Percentiles rank a stretch among this genome's conserved stretches.
phyloP scores from a whole-genome alignment of 37 sponge, comb jelly and placozoan genomes.

The Lycopodina hypogea region DNA sequence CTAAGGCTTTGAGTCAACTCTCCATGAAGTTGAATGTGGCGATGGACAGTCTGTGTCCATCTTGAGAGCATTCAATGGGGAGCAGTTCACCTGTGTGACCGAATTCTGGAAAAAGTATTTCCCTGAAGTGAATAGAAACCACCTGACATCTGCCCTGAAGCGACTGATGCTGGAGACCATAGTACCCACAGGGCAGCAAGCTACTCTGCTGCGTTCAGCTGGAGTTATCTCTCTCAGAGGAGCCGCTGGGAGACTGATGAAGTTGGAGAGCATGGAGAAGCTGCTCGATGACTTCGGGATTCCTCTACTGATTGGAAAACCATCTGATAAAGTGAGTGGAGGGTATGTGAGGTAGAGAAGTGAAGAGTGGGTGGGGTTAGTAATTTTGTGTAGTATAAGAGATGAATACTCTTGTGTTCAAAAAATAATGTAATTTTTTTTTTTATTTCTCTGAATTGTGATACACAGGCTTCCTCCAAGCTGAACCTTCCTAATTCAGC shows the following conservation, averaged over 20 bases:
- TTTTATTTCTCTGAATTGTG: not conserved
- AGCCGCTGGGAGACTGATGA: constrained; percentile 61
- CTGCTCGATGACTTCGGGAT: constrained; percentile 61
- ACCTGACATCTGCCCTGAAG: constrained; percentile 52
- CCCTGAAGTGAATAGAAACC: constrained; percentile 68
- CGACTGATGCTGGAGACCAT: constrained; percentile 47
- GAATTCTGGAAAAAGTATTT: constrained; percentile 69
- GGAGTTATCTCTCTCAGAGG: constrained; percentile 63
- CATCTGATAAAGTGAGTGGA: not conserved
- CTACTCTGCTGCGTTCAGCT: constrained; percentile 63
- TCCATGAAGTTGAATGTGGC: constrained; percentile 64
- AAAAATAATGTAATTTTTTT: not conserved
- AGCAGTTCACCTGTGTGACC: constrained; percentile 51
- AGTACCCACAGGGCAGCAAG: constrained; percentile 64
- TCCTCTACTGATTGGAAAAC: constrained; percentile 42
- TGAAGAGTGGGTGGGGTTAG: not conserved
- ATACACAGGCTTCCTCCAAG: not conserved
- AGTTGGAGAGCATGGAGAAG: constrained; percentile 40
- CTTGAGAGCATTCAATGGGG: constrained; percentile 60
- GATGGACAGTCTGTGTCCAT: constrained; percentile 61
- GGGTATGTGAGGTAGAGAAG: not conserved
- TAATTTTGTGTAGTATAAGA: not conserved
- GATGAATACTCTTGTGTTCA: too few relatives aligned
- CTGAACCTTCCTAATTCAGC: not conserved
- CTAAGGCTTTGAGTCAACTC: constrained; percentile 62